Evolutionary conservation across 2,888 invertebrate genomes (phyloP).

Genomic region (Phragmatobia fuliginosa): DNA sequence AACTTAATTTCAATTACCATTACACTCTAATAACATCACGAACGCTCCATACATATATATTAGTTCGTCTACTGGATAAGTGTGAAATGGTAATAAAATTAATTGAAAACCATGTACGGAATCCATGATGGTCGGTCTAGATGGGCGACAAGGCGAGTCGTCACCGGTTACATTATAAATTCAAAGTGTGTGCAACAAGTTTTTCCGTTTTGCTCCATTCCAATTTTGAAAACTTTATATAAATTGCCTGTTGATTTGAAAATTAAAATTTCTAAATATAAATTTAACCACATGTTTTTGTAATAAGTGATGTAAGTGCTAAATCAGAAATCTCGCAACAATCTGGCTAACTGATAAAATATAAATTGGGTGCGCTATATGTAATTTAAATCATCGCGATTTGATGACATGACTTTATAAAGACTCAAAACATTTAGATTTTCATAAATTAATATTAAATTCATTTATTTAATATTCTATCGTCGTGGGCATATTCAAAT

Average conservation of each 20-base stretch:
- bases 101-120: constrained; percentile 45
- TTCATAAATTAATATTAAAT: too few species aligned
- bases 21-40: constrained; percentile 28
- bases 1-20: constrained; percentile 13
- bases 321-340: background rate
- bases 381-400: background rate
- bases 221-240: constrained; percentile 29
- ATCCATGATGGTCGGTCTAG: constrained; percentile 59
- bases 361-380: too few species aligned
- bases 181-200: constrained; percentile 60
- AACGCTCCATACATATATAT: constrained; percentile 1
- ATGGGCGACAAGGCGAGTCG: constrained; percentile 62
- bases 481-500: background rate
- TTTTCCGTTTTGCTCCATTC: constrained; percentile 61
- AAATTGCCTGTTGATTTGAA: constrained; percentile 15
- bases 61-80: constrained; percentile 12
- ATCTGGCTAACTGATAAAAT: too few species aligned
- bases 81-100: constrained; percentile 18
- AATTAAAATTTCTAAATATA: background rate
- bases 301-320: background rate
- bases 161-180: constrained; percentile 68
- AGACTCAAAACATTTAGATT: background rate
- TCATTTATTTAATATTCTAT: too few species aligned
- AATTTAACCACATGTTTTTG: background rate
- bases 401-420: background rate